phyloP scores from a whole-genome alignment of 2,797 vertebrate species.

The Periophthalmus magnuspinnatus region DNA sequence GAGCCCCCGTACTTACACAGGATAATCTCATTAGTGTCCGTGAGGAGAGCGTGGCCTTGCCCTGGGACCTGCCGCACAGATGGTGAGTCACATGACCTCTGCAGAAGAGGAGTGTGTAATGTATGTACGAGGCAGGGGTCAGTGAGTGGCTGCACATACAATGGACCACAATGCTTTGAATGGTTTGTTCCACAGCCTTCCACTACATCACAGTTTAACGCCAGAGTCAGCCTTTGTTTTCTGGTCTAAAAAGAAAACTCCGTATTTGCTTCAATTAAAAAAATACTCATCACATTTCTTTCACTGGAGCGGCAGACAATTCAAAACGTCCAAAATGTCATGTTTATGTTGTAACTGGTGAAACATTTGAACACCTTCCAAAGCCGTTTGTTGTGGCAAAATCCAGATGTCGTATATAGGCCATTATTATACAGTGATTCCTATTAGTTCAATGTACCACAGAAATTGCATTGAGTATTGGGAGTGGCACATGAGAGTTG shows the following conservation, averaged over 20 bases:
- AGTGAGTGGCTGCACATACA: slow-evolving; percentile 49
- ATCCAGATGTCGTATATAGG: not conserved
- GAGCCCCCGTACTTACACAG: slow-evolving; percentile 75
- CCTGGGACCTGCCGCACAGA: slow-evolving; percentile 66
- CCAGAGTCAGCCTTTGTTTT: slow-evolving; percentile 42
- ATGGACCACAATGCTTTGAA: slow-evolving; percentile 71
- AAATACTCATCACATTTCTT: slow-evolving; percentile 16
- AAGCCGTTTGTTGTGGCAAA: not conserved
- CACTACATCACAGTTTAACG: slow-evolving; percentile 39
- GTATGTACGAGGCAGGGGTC: slow-evolving; percentile 50
- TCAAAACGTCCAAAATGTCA: not conserved
- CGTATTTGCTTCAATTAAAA: slow-evolving; percentile 11
- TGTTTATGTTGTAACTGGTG: not conserved
- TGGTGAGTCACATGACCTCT: slow-evolving; percentile 74
- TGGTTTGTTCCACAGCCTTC: slow-evolving; percentile 74
- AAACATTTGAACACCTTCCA: not conserved
- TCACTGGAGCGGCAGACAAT: not conserved
- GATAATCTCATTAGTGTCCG: slow-evolving; percentile 79
- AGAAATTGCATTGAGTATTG: not conserved
- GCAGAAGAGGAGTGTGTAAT: slow-evolving; percentile 45
- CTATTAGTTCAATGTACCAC: no score
- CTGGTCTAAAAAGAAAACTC: slow-evolving; percentile 13
- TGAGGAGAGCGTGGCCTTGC: slow-evolving; percentile 47
- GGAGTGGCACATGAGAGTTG: not conserved
- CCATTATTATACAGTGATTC: no score